A percentile compares a stretch with the other conserved stretches of the same genome.
Evolutionary conservation across 2,113 vertebrate species (phyloP).

Genomic region (Pterocles burchelli): DNA sequence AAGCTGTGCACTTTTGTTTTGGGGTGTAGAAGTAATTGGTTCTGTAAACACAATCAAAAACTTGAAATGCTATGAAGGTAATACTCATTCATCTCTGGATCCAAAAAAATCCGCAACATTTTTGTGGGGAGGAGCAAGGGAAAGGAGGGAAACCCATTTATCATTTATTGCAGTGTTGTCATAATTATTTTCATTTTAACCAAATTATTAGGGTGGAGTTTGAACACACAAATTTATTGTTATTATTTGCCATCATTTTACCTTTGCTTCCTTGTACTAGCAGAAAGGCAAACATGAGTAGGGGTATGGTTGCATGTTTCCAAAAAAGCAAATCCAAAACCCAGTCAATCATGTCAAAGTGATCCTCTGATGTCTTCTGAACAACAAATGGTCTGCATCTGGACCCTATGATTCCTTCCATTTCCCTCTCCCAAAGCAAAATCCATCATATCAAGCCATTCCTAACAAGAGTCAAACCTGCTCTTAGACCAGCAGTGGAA

Average conservation of each 20-base stretch:
- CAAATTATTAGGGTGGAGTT: neutral
- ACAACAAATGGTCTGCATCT: neutral
- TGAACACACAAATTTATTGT: neutral
- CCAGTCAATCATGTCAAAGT: neutral
- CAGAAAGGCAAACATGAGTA: neutral
- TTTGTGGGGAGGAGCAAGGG: neutral
- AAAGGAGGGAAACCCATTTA: neutral
- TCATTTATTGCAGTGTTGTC: neutral
- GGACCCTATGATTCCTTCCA: neutral
- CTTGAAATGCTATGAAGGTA: neutral
- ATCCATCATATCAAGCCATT: neutral
- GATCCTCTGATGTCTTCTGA: neutral
- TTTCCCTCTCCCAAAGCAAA: neutral
- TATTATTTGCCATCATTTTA: neutral
- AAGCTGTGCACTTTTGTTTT: neutral
- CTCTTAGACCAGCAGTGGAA: neutral
- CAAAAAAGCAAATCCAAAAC: neutral
- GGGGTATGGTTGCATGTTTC: neutral
- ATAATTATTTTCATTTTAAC: neutral
- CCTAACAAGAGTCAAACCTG: neutral
- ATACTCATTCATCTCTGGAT: neutral
- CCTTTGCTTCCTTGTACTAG: neutral
- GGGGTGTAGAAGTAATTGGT: neutral
- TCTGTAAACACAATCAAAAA: neutral
- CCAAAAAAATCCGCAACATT: neutral